Evolutionary conservation across 2,888 invertebrate species (phyloP).

Genomic region (Odontocerum albicorne): DNA sequence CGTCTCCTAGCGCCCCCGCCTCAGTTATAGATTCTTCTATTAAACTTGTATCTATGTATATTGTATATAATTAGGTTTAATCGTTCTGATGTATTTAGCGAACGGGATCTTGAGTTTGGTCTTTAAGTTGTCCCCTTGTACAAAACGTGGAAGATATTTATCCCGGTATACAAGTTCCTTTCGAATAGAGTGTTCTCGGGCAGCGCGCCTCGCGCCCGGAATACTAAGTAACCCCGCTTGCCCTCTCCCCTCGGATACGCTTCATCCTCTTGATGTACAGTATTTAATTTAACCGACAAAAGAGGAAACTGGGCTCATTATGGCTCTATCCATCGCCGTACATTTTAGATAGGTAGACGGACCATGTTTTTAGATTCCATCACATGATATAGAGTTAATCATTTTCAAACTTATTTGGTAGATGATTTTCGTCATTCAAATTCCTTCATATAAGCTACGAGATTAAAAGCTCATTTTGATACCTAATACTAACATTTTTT

Average conservation of each 20-base stretch:
- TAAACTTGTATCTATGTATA: not conserved
- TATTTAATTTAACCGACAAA: not conserved
- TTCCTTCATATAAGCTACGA: too few species aligned
- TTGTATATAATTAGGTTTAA: constrained; percentile 4
- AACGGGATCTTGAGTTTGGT: constrained; percentile 19
- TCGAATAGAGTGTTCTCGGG: constrained; percentile 49
- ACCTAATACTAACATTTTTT: too few species aligned
- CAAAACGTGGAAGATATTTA: constrained; percentile 39
- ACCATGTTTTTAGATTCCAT: too few species aligned
- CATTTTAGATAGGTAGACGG: too few species aligned
- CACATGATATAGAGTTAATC: too few species aligned
- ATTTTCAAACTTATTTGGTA: too few species aligned
- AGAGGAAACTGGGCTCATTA: constrained; percentile 1
- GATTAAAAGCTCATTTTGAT: too few species aligned
- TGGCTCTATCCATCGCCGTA: too few species aligned
- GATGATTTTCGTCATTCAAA: too few species aligned
- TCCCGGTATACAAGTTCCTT: constrained; percentile 79
- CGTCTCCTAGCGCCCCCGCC: constrained; percentile 48
- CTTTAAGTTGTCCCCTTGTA: constrained; percentile 34
- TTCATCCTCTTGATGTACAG: not conserved
- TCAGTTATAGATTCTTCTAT: constrained; percentile 32
- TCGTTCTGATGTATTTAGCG: constrained; percentile 43
- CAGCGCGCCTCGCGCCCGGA: constrained; percentile 29
- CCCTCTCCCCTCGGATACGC: constrained; percentile 12
- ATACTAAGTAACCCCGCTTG: constrained; percentile 27